These are phyloP conservation scores for Caenorhabditis tropicalis DNA, from an alignment of 1,140 invertebrate species.

Conservation along the genomic window DNA sequence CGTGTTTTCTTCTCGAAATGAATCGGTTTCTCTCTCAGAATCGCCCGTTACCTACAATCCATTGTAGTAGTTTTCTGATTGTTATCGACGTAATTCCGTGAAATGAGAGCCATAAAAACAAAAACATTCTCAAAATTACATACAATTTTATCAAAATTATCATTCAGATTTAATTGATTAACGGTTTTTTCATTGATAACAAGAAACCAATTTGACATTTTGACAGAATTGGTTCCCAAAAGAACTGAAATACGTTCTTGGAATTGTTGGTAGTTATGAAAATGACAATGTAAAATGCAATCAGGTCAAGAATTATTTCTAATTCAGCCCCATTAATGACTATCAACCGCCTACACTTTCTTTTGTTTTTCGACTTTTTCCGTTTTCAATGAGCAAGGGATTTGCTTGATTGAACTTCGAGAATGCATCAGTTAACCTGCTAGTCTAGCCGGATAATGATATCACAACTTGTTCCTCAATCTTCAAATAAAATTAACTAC, in stretches of 20 bases:
- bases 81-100: no score
- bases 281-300: background rate
- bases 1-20: no score
- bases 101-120: no score
- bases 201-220: background rate
- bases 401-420: background rate
- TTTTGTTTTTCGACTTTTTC: background rate
- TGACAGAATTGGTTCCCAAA: background rate
- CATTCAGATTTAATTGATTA: background rate
- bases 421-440: background rate
- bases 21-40: no score
- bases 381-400: background rate
- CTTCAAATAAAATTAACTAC: background rate
- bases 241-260: background rate
- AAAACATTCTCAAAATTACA: background rate
- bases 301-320: conserved; percentile 30
- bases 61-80: no score
- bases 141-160: no score
- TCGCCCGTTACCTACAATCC: no score
- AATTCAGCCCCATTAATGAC: background rate
- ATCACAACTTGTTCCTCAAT: conserved; percentile 19
- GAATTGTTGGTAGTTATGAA: background rate
- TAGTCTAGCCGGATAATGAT: background rate
- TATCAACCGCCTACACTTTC: background rate
- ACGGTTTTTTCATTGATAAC: conserved; percentile 1